Base-by-base conservation (phyloP, 2,113 vertebrate species). In the Pheucticus melanocephalus region DNA sequence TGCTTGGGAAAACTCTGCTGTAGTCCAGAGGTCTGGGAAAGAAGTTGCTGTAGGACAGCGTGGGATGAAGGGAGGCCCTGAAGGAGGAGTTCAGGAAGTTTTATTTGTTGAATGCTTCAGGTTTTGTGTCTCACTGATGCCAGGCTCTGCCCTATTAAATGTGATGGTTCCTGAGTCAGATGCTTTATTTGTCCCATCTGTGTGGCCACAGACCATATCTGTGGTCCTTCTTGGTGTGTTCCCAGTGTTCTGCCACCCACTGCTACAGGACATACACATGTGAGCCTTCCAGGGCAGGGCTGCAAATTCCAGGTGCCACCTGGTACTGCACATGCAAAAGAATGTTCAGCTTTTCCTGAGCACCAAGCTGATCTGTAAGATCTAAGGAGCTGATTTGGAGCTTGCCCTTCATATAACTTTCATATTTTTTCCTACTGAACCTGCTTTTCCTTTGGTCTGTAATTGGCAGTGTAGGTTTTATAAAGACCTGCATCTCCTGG, bases 221-320 rank as follows among this genome's bases (percentile, higher is more conserved):
- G 10, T 73, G 28, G 15, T 64, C 63, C 40, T 15, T 1, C 37
- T 57, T 50, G n/a, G n/a, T 86, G 20, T 57, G 22, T 64, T 93
- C 48, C 19, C 1, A 1, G 15, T 80, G 39, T 82, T 57, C n/a
- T 75, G 73, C 44, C 48, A 40, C 24, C 18, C n/a, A 17, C 22
- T 18, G 5, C 53, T 69, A 6, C 4, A 42, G 54, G 30, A 42
- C 5, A 6, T 28, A 9, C 0, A 0, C 19, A 15, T 13, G 27
- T 42, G 53, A 90, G 12, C 40, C 27, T 56, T 77, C 50, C 45
- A 80, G 54, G 63, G 25, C 45, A 84, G 42, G 39, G 18, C 45
- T 83, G n/a, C 10, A 2, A 44, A 11, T 86, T 85, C 70, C 65
- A 69, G 25, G 21, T 59, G 30, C 60, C 12, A 6, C 48, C 31